Conservation (phyloP, 2,888 invertebrate species). For the Pteria penguin region DNA sequence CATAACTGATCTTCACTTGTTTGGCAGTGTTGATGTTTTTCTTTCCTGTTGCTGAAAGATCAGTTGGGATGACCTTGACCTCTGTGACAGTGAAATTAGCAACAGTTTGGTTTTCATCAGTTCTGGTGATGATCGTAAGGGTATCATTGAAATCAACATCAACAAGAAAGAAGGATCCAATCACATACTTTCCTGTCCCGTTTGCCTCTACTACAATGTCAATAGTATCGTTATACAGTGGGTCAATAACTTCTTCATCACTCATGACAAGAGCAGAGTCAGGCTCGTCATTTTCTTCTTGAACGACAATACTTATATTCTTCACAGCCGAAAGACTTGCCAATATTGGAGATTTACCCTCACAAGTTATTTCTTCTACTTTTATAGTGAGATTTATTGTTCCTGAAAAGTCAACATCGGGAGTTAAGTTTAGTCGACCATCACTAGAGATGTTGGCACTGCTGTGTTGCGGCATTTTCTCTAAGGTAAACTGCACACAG, state of each 20-base stretch:
- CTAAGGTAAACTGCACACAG: conserved; percentile 43
- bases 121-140: conserved; percentile 6
- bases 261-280: conserved; percentile 9
- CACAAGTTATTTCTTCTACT: conserved; percentile 36
- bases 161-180: conserved; percentile 30
- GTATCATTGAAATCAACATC: conserved; percentile 38
- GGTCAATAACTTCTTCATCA: conserved; percentile 10
- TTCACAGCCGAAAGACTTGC: neutral
- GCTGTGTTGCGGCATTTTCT: conserved; percentile 33
- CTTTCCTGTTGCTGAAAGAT: neutral
- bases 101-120: neutral
- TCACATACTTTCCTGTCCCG: conserved; percentile 8
- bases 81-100: neutral
- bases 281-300: conserved; percentile 41
- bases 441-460: conserved; percentile 39
- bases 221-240: neutral
- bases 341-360: neutral
- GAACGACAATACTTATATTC: conserved; percentile 18
- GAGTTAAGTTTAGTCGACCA: conserved; percentile 44
- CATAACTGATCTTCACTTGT: neutral
- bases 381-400: conserved; percentile 41
- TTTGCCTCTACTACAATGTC: conserved; percentile 24
- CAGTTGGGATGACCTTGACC: neutral
- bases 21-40: neutral
- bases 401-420: conserved; percentile 52